Percentiles rank a stretch among this genome's conserved stretches.
These are phyloP conservation scores for Limnodromus scolopaceus DNA, from an alignment of 2,797 vertebrate species.

Conservation along the genomic window DNA sequence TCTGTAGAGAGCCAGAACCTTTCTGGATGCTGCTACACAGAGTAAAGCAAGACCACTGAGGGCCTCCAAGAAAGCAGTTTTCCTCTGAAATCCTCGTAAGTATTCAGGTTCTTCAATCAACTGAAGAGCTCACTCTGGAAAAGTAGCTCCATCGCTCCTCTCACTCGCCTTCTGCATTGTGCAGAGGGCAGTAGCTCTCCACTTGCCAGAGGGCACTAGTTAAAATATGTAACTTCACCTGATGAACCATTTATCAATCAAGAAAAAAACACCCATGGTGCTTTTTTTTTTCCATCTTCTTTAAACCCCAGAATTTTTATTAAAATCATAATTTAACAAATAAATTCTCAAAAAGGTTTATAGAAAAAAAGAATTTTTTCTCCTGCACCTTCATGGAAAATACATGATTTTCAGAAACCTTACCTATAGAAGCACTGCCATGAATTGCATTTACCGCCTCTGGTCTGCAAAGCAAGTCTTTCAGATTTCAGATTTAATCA, in stretches of 20 bases:
- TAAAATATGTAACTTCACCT: not conserved
- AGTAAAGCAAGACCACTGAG: not conserved
- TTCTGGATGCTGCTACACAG: not conserved
- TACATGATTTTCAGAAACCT: not conserved
- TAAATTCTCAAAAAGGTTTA: not conserved
- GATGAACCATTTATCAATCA: fast-evolving
- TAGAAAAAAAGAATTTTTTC: not conserved
- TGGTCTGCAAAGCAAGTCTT: not conserved
- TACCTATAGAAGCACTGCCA: not conserved
- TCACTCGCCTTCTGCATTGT: not conserved
- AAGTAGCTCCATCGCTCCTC: fast-evolving
- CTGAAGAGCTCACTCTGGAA: not conserved
- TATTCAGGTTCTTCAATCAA: not conserved
- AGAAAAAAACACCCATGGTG: not conserved
- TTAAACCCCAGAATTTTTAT: not conserved
- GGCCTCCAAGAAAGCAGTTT: not conserved
- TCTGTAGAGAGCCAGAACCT: not conserved
- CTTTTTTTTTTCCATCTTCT: not conserved
- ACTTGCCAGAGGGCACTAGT: not conserved
- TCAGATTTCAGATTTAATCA: not conserved
- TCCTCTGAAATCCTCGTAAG: not conserved
- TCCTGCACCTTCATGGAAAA: not conserved
- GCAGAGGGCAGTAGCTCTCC: not conserved
- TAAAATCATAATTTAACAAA: not conserved
- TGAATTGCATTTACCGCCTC: not conserved